Evolutionary conservation across 1,140 invertebrate species (phyloP).

Genomic region (Neelides sp.): DNA sequence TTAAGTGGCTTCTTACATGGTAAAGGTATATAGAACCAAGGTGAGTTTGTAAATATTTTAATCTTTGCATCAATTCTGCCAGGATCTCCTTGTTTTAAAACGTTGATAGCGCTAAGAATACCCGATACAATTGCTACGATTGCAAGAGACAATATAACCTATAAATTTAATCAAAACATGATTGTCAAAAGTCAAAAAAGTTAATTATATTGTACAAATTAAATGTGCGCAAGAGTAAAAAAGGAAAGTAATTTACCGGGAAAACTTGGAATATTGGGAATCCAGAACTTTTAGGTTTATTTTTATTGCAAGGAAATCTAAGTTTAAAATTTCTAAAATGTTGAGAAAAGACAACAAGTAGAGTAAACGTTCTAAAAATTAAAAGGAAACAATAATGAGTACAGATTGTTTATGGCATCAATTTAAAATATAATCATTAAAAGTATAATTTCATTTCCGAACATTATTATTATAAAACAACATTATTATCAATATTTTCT

Average conservation of each 20-base stretch:
- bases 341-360: constrained; percentile 70
- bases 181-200: too few relatives aligned
- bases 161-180: too few relatives aligned
- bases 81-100: too few relatives aligned
- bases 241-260: constrained; percentile 58
- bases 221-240: too few relatives aligned
- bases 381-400: constrained; percentile 17
- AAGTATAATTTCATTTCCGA: not conserved
- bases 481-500: not conserved
- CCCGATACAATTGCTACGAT: too few relatives aligned
- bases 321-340: constrained; percentile 54
- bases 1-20: constrained; percentile 39
- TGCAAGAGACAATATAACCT: too few relatives aligned
- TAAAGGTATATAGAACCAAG: constrained; percentile 60
- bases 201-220: too few relatives aligned
- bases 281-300: constrained; percentile 46
- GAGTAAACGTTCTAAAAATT: constrained; percentile 55
- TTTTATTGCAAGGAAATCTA: constrained; percentile 46
- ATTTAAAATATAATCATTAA: not conserved
- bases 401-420: not conserved
- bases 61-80: too few relatives aligned
- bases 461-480: not conserved
- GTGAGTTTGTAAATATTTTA: too few relatives aligned
- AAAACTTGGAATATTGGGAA: constrained; percentile 70
- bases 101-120: too few relatives aligned